Percentiles rank a stretch among this genome's conserved stretches.
These are phyloP conservation scores for Malurus cyaneus DNA, from an alignment of 2,113 vertebrate genomes.

Conservation along the genomic window DNA sequence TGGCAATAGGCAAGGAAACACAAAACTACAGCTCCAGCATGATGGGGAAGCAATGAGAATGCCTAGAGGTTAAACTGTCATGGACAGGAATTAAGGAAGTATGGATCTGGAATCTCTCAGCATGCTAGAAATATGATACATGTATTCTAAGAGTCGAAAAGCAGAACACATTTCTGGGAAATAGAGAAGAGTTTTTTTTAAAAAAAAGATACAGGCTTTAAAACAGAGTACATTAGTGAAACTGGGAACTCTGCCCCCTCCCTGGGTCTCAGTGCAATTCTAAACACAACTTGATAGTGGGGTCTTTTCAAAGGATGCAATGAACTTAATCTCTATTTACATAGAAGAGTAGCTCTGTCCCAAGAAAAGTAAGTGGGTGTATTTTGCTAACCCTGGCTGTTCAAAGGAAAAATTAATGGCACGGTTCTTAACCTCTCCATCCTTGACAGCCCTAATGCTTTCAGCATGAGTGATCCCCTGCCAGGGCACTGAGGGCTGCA, in stretches of 20 bases:
- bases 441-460: neutral
- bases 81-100: neutral
- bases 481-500: neutral
- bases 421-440: neutral
- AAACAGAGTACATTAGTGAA: constrained; percentile 14
- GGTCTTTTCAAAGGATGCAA: neutral
- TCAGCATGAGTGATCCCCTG: neutral
- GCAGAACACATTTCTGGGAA: constrained; percentile 49
- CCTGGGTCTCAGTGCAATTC: neutral
- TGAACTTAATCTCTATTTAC: constrained; percentile 20
- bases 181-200: neutral
- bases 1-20: neutral
- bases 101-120: neutral
- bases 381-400: neutral
- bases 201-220: neutral
- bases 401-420: neutral
- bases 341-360: neutral
- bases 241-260: neutral
- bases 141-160: neutral
- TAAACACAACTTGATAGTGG: neutral
- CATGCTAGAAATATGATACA: neutral
- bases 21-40: rapidly evolving
- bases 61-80: neutral
- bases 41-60: neutral
- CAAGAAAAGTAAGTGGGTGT: neutral